Percentiles rank a stretch among this genome's conserved stretches.
Evolutionary conservation across 2,797 vertebrate species (phyloP).

Genomic region (Enteromius fasciolatus): DNA sequence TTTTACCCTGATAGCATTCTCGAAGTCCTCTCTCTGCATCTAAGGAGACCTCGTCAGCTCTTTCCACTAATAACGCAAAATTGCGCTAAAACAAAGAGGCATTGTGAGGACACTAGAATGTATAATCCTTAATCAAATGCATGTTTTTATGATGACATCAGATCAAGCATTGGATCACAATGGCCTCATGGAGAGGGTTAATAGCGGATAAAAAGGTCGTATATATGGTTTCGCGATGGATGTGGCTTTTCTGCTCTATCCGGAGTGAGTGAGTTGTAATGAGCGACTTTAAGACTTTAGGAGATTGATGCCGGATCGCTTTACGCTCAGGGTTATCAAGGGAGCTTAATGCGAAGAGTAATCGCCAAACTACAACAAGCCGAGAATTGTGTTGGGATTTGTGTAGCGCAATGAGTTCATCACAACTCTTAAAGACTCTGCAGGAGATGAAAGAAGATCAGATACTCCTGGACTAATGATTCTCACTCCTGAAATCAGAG

Average conservation of each 20-base stretch:
- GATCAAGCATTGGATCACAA: background rate
- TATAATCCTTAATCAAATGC: slow-evolving; percentile 10
- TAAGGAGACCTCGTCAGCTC: slow-evolving; percentile 19
- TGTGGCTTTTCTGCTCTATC: background rate
- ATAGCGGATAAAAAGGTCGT: background rate
- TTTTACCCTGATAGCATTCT: slow-evolving; percentile 17
- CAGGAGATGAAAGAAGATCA: slow-evolving; percentile 1
- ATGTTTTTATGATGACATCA: slow-evolving; percentile 23
- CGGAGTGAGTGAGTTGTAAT: background rate
- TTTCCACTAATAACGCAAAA: background rate
- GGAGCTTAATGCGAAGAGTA: slow-evolving; percentile 46
- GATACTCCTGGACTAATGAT: slow-evolving; percentile 16
- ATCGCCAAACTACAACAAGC: slow-evolving; percentile 36
- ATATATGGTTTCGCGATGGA: background rate
- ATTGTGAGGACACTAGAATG: background rate
- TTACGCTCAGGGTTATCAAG: slow-evolving; percentile 30
- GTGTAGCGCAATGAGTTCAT: slow-evolving; percentile 21
- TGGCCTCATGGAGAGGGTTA: slow-evolving; percentile 1
- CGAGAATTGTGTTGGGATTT: slow-evolving; percentile 34
- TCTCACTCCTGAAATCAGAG: background rate
- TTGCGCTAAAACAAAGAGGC: background rate
- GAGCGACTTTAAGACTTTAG: slow-evolving; percentile 8
- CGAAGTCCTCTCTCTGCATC: slow-evolving; percentile 27
- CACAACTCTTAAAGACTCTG: slow-evolving; percentile 3
- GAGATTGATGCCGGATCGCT: slow-evolving; percentile 9